Evolutionary conservation across 1,140 invertebrate genomes (phyloP).

Genomic region (Apocrypta bakeri): DNA sequence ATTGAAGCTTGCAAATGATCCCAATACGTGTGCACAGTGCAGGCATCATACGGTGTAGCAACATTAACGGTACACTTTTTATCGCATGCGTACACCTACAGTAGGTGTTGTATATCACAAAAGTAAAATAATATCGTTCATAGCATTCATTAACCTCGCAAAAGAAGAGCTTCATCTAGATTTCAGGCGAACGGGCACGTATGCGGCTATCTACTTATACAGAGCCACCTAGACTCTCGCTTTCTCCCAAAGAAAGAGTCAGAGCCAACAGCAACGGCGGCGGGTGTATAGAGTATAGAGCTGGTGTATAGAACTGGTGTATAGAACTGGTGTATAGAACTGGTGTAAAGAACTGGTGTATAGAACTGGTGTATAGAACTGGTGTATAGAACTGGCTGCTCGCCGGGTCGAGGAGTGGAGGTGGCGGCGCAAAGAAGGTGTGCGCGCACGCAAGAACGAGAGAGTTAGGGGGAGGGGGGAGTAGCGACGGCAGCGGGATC

Average conservation of each 20-base stretch:
- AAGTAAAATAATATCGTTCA: too few relatives aligned
- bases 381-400: background rate
- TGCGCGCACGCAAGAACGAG: background rate
- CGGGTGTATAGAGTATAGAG: too few relatives aligned
- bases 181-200: background rate
- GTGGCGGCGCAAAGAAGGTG: background rate
- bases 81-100: too few relatives aligned
- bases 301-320: background rate
- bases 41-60: too few relatives aligned
- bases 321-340: background rate
- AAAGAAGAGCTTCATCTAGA: background rate
- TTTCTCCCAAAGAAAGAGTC: background rate
- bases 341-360: background rate
- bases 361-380: too few relatives aligned
- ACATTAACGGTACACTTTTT: too few relatives aligned
- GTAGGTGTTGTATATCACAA: too few relatives aligned
- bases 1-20: too few relatives aligned
- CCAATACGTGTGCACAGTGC: too few relatives aligned
- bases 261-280: background rate
- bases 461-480: background rate
- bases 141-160: too few relatives aligned
- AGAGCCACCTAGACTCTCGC: background rate
- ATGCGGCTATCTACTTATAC: background rate
- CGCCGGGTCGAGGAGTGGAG: background rate
- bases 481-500: slow-evolving; percentile 31